Evolutionary conservation across 2,113 vertebrate genomes (phyloP).

Genomic region (Oncorhynchus mykiss): DNA sequence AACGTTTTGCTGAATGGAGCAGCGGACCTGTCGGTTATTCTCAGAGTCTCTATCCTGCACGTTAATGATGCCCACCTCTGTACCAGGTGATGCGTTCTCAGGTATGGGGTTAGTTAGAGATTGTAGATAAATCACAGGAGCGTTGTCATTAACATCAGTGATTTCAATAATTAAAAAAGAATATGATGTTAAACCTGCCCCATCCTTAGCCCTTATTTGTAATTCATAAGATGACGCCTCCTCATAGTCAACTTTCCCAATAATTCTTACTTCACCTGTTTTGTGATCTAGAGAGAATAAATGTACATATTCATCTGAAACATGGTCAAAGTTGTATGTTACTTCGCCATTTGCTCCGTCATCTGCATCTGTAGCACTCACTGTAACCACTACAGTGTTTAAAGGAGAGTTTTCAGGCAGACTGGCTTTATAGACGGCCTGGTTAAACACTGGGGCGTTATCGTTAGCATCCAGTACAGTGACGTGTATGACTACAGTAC

Average conservation of each 20-base stretch:
- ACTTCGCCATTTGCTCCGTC: constrained; percentile 58
- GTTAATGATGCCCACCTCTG: no score
- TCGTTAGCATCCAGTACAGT: no score
- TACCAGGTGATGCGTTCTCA: constrained; percentile 36
- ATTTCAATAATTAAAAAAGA: no score
- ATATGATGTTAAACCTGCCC: constrained; percentile 40
- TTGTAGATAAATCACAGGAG: not conserved
- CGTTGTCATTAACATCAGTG: no score
- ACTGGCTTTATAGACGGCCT: no score
- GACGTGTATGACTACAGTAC: no score
- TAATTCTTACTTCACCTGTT: constrained; percentile 30
- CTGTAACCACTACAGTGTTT: constrained; percentile 32
- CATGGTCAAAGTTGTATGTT: not conserved
- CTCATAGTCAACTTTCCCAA: constrained; percentile 45
- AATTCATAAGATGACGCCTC: constrained; percentile 64
- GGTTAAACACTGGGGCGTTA: no score
- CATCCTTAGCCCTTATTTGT: constrained; percentile 67
- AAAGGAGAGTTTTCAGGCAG: no score
- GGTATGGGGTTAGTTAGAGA: constrained; percentile 5
- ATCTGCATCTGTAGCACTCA: constrained; percentile 34
- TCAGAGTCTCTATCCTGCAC: no score
- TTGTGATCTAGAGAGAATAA: constrained; percentile 50
- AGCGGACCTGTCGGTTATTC: no score
- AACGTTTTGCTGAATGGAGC: no score
- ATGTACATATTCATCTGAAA: constrained; percentile 56